A percentile compares a stretch with the other conserved stretches of the same genome.
Conservation (phyloP, 2,888 invertebrate species). For the Yponomeuta cagnagella region DNA sequence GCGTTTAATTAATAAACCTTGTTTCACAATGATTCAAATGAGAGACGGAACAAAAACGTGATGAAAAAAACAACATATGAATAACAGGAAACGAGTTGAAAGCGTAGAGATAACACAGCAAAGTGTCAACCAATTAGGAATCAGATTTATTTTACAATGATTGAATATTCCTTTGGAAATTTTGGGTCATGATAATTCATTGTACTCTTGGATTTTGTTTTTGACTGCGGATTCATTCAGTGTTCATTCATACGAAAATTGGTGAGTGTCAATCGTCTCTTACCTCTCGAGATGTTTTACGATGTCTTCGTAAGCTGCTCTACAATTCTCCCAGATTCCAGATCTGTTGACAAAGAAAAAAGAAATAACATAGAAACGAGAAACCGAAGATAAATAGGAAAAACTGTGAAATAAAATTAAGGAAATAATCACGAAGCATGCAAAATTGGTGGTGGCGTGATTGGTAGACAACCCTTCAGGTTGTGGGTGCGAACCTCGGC, state of each 20-base stretch:
- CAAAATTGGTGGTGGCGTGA: background rate
- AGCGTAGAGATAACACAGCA: constrained; percentile 24
- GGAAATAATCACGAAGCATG: constrained; percentile 27
- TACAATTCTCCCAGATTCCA: constrained; percentile 96
- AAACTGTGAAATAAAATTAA: constrained; percentile 30
- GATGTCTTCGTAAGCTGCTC: constrained; percentile 95
- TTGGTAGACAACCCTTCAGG: too few relatives aligned
- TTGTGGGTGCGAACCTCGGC: too few relatives aligned
- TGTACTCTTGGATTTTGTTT: background rate
- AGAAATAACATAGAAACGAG: constrained; percentile 53
- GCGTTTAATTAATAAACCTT: constrained; percentile 11
- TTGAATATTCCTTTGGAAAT: constrained; percentile 23
- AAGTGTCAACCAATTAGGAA: constrained; percentile 31
- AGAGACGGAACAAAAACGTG: background rate
- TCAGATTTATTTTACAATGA: constrained; percentile 27
- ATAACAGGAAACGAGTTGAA: constrained; percentile 23
- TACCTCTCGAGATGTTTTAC: constrained; percentile 96
- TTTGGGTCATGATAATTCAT: background rate
- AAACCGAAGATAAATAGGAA: constrained; percentile 32
- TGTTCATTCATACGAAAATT: background rate
- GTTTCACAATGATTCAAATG: constrained; percentile 2
- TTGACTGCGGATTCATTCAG: background rate
- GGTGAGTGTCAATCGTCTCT: constrained; percentile 39
- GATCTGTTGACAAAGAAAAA: constrained; percentile 79
- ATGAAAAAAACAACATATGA: constrained; percentile 19